phyloP scores from a whole-genome alignment of 1,140 invertebrate species.

The Brachionus angularis region DNA sequence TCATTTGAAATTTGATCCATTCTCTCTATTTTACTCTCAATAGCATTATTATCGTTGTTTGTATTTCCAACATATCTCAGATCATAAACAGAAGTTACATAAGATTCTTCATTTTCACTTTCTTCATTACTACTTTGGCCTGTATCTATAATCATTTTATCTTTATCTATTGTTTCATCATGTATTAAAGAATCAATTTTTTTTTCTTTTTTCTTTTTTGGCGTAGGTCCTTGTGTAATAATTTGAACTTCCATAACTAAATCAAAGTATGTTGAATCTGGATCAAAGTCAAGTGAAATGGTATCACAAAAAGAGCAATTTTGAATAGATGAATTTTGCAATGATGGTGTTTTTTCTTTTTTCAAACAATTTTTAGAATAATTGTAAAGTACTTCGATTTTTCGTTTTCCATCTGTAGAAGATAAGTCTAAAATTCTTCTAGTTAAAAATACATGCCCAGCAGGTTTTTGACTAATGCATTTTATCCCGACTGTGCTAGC shows the following conservation, averaged over 20 bases:
- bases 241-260: constrained; percentile 42
- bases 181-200: neutral
- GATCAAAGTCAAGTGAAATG: constrained; percentile 24
- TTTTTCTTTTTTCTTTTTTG: neutral
- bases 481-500: neutral
- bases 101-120: neutral
- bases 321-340: constrained; percentile 13
- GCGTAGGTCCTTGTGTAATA: neutral
- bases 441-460: constrained; percentile 19
- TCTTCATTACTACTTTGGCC: neutral
- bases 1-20: neutral
- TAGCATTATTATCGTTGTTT: no score
- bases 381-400: constrained; percentile 16
- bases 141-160: neutral
- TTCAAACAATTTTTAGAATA: constrained; percentile 11
- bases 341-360: neutral
- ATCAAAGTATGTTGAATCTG: constrained; percentile 32
- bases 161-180: neutral
- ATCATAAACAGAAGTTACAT: neutral
- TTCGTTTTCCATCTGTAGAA: constrained; percentile 33
- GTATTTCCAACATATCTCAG: neutral
- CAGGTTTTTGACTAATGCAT: neutral
- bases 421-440: constrained; percentile 4
- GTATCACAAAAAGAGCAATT: constrained; percentile 41
- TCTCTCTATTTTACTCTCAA: neutral